These are phyloP conservation scores for Pachyseris speciosa DNA, from an alignment of 64 coral and sea anemone species.

Conservation along the genomic window DNA sequence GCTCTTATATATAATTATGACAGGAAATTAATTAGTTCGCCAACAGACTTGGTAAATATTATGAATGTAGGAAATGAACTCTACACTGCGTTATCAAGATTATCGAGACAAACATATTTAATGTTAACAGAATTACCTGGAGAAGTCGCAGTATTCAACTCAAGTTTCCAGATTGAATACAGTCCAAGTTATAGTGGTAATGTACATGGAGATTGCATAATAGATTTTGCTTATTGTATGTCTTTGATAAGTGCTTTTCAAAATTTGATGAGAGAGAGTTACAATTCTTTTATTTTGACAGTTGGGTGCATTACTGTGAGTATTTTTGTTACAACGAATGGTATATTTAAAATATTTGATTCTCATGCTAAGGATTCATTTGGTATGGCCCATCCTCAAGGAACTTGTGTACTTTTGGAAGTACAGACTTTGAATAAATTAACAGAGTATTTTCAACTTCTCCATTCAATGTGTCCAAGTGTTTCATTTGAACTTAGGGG, in stretches of 20 bases:
- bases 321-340: slow-evolving; percentile 50
- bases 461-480: slow-evolving; percentile 45
- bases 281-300: slow-evolving; percentile 63
- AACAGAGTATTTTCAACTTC: slow-evolving; percentile 60
- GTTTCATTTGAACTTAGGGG: slow-evolving; percentile 71
- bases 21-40: slow-evolving; percentile 36
- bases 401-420: slow-evolving; percentile 64
- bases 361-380: slow-evolving; percentile 75
- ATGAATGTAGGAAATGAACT: slow-evolving; percentile 66
- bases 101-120: slow-evolving; percentile 49
- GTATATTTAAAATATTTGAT: no score
- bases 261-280: slow-evolving; percentile 52
- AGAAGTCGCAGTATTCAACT: slow-evolving; percentile 26
- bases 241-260: slow-evolving; percentile 61
- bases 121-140: slow-evolving; percentile 50
- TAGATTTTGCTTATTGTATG: no score
- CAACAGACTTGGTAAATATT: slow-evolving; percentile 24
- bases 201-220: slow-evolving; percentile 61
- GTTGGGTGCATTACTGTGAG: slow-evolving; percentile 48
- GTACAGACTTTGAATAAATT: slow-evolving; percentile 30
- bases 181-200: slow-evolving; percentile 77
- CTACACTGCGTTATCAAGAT: slow-evolving; percentile 52
- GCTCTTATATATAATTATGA: slow-evolving; percentile 67
- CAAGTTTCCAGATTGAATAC: slow-evolving; percentile 48
- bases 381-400: slow-evolving; percentile 56